Conservation (phyloP, 2,797 vertebrate species). For the Catharus ustulatus region DNA sequence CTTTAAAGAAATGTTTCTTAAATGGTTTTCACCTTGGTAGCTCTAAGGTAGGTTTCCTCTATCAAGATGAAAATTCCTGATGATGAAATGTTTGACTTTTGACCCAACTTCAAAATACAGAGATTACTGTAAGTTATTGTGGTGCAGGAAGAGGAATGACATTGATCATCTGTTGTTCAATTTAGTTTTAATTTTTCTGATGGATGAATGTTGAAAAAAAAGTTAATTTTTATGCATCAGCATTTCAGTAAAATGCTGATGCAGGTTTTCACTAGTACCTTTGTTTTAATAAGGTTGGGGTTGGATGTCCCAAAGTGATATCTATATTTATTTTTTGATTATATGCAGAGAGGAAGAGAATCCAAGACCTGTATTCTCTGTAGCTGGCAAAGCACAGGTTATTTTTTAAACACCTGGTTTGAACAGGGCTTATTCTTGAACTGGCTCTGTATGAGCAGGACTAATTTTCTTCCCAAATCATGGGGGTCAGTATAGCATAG, state of each 20-base stretch:
- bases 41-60: background rate
- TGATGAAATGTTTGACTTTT: background rate
- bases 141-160: background rate
- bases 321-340: background rate
- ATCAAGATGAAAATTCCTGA: background rate
- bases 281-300: background rate
- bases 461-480: background rate
- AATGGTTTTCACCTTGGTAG: background rate
- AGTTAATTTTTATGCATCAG: background rate
- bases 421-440: background rate
- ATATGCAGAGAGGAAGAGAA: background rate
- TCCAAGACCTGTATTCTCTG: background rate
- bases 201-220: background rate
- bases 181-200: conserved; percentile 29
- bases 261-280: background rate
- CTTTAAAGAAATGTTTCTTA: background rate
- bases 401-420: background rate
- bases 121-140: background rate
- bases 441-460: background rate
- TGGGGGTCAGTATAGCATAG: background rate
- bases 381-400: background rate
- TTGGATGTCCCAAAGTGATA: background rate
- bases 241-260: background rate
- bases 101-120: background rate
- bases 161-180: background rate